phyloP scores from a whole-genome alignment of 92 coral and sea anemone species.

The Porites rus region DNA sequence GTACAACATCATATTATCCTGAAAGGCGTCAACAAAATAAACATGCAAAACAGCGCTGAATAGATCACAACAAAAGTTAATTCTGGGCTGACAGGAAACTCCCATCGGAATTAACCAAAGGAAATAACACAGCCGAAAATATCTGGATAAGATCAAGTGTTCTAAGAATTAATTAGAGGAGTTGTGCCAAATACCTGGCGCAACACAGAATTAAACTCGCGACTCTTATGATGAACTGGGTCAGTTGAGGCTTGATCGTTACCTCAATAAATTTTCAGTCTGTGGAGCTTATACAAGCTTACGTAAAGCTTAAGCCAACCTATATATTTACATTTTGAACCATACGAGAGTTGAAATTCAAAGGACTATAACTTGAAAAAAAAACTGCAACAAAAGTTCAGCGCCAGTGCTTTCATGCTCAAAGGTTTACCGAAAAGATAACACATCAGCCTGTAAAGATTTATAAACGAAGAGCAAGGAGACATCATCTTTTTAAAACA shows the following conservation, averaged over 20 bases:
- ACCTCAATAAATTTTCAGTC: background rate
- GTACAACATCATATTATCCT: background rate
- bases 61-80: constrained; percentile 6
- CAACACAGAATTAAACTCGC: background rate
- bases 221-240: too few relatives aligned
- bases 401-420: background rate
- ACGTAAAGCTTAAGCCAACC: too few relatives aligned
- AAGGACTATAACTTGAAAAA: background rate
- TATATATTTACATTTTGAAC: background rate
- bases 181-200: background rate
- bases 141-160: constrained; percentile 1
- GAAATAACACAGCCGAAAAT: background rate
- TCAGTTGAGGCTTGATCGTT: too few relatives aligned
- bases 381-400: background rate
- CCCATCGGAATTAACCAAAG: constrained; percentile 7
- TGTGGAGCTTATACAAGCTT: background rate
- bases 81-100: background rate
- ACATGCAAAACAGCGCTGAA: background rate
- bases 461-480: too few relatives aligned
- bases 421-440: background rate
- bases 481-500: too few relatives aligned
- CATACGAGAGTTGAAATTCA: background rate
- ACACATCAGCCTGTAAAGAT: background rate
- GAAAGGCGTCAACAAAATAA: background rate
- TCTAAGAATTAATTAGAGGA: background rate